Evolutionary conservation across 2,888 invertebrate genomes (phyloP).

Genomic region (Brachyptera putata): DNA sequence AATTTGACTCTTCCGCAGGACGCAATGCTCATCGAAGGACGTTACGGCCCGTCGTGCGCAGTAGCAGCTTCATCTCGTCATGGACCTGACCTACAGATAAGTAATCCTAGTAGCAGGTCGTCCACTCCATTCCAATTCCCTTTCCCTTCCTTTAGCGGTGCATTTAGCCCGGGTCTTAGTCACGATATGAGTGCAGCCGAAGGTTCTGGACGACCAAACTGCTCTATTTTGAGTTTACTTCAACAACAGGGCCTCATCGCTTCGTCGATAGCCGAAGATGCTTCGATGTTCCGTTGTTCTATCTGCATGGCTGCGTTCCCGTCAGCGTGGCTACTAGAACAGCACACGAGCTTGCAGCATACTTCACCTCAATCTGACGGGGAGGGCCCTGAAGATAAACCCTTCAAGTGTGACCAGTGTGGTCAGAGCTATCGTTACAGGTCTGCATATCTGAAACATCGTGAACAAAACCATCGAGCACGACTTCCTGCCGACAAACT

Average conservation of each 20-base stretch:
- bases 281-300: conserved; percentile 59
- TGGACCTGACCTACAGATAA: conserved; percentile 40
- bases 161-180: conserved; percentile 49
- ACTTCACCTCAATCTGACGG: conserved; percentile 35
- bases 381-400: conserved; percentile 65
- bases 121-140: conserved; percentile 57
- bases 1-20: too few species aligned
- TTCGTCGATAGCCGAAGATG: conserved; percentile 35
- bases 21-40: conserved; percentile 38
- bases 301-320: conserved; percentile 84
- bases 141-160: conserved; percentile 50
- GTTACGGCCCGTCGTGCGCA: conserved; percentile 35
- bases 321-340: conserved; percentile 80
- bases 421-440: conserved; percentile 86
- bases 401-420: conserved; percentile 87
- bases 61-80: conserved; percentile 32
- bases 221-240: conserved; percentile 43
- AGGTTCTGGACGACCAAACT: conserved; percentile 23
- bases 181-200: conserved; percentile 42
- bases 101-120: conserved; percentile 47
- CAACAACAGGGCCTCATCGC: conserved; percentile 49
- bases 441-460: conserved; percentile 78
- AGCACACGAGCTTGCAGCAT: conserved; percentile 80
- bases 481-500: conserved; percentile 83
- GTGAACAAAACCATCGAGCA: conserved; percentile 85